Conservation (phyloP, 2,888 invertebrate species). For the Amphipoea oculea region DNA sequence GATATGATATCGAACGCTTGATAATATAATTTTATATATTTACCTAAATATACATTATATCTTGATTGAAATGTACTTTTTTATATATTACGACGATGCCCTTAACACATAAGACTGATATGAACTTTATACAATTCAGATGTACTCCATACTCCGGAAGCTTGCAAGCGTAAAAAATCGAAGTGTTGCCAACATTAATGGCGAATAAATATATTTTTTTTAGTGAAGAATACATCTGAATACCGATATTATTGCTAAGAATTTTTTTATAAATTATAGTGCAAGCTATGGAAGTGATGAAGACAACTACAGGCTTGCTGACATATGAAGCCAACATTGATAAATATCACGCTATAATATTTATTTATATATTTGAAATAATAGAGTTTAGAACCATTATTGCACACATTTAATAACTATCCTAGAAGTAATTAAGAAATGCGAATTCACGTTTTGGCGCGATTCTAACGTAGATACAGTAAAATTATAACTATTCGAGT, state of each 20-base stretch:
- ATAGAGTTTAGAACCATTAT: slow-evolving; percentile 60
- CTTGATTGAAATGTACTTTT: slow-evolving; percentile 41
- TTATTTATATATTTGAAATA: slow-evolving; percentile 45
- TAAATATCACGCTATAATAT: slow-evolving; percentile 41
- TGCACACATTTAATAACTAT: slow-evolving; percentile 49
- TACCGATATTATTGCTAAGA: slow-evolving; percentile 78
- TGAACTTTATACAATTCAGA: slow-evolving; percentile 68
- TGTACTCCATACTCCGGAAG: slow-evolving; percentile 64
- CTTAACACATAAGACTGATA: slow-evolving; percentile 75
- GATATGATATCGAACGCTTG: slow-evolving; percentile 13
- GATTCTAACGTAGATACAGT: background rate
- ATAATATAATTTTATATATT: slow-evolving; percentile 41
- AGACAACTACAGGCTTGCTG: slow-evolving; percentile 69
- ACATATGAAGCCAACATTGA: slow-evolving; percentile 57
- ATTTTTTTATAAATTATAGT: slow-evolving; percentile 81
- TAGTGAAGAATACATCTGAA: slow-evolving; percentile 71
- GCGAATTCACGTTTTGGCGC: slow-evolving; percentile 17
- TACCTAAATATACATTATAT: slow-evolving; percentile 44
- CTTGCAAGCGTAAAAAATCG: slow-evolving; percentile 49
- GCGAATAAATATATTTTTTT: slow-evolving; percentile 52
- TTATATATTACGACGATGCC: slow-evolving; percentile 53
- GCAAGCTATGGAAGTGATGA: slow-evolving; percentile 88
- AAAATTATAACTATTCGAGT: slow-evolving; percentile 36
- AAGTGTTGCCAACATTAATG: slow-evolving; percentile 58
- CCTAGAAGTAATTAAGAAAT: slow-evolving; percentile 47